Conservation (phyloP, 2,797 vertebrate species). For the Gymnoscopelus microlampas region DNA sequence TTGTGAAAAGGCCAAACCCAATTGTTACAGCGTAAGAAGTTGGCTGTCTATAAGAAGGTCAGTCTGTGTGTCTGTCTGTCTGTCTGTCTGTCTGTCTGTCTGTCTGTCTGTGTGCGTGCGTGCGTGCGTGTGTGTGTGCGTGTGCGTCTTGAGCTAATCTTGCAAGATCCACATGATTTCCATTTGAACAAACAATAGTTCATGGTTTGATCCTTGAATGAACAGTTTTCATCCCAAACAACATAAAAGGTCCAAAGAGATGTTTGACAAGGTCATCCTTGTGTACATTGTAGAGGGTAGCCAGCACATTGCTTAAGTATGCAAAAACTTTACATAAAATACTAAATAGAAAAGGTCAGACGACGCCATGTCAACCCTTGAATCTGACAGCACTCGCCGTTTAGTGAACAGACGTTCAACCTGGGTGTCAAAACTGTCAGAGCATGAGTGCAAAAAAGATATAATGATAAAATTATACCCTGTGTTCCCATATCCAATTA, state of each 20-base stretch:
- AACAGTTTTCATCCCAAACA: slow-evolving; percentile 14
- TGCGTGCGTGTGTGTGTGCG: neutral
- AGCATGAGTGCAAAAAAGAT: slow-evolving; percentile 29
- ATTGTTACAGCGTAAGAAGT: too few species aligned
- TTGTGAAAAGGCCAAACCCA: too few species aligned
- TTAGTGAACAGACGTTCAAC: slow-evolving; percentile 54
- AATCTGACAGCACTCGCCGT: slow-evolving; percentile 4
- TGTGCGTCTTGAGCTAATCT: too few species aligned
- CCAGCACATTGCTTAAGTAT: slow-evolving; percentile 16
- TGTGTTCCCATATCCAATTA: slow-evolving; percentile 70
- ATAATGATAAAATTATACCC: slow-evolving; percentile 36
- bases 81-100: too few species aligned
- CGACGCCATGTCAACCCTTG: slow-evolving; percentile 17
- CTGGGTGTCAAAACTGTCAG: slow-evolving; percentile 64
- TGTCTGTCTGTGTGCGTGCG: too few species aligned
- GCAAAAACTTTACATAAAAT: slow-evolving; percentile 12
- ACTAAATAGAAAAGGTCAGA: slow-evolving; percentile 29
- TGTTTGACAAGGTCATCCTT: slow-evolving; percentile 41
- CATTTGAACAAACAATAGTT: too few species aligned
- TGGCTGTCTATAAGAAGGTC: too few species aligned
- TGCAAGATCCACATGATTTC: too few species aligned
- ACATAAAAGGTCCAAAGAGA: slow-evolving; percentile 31
- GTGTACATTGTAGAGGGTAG: slow-evolving; percentile 26
- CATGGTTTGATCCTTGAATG: slow-evolving; percentile 27
- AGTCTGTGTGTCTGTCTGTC: too few species aligned